Conservation (phyloP, 2,888 invertebrate species). For the Molorchus minor region DNA sequence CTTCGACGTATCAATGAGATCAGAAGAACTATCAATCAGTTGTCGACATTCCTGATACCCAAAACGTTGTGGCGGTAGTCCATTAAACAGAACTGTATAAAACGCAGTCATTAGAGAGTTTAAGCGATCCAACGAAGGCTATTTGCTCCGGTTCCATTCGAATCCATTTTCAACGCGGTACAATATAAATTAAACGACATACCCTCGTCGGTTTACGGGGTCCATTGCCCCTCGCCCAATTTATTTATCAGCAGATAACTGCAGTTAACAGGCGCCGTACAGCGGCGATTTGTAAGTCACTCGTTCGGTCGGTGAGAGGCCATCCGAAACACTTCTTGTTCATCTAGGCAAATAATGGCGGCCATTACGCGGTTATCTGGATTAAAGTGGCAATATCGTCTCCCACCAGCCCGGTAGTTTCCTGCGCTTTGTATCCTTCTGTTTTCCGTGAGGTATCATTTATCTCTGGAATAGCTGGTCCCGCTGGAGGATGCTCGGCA, state of each 20-base stretch:
- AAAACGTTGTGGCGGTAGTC: too few species aligned
- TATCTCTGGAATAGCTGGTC: conserved; percentile 21
- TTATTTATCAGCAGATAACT: conserved; percentile 18
- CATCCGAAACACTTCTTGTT: conserved; percentile 31
- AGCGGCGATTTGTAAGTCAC: conserved; percentile 11
- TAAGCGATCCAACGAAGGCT: too few species aligned
- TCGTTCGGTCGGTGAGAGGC: conserved; percentile 18
- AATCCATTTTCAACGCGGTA: background rate
- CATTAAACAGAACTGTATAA: too few species aligned
- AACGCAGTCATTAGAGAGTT: too few species aligned
- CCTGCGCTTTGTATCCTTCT: conserved; percentile 30
- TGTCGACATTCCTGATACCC: too few species aligned
- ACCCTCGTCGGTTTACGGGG: background rate
- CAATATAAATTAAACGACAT: background rate
- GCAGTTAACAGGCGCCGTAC: background rate
- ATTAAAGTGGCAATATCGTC: conserved; percentile 24
- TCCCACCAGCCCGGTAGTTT: conserved; percentile 2
- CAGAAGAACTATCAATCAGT: too few species aligned
- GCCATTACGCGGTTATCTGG: conserved; percentile 29
- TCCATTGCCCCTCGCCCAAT: conserved; percentile 3
- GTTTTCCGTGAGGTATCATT: conserved; percentile 30
- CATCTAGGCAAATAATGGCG: conserved; percentile 26
- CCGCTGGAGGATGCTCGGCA: background rate
- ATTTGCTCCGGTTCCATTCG: too few species aligned
- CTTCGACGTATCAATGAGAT: too few species aligned